Percentiles rank a stretch among this genome's conserved stretches.
phyloP scores from a whole-genome alignment of 2,113 vertebrate species.

The Pipa parva region DNA sequence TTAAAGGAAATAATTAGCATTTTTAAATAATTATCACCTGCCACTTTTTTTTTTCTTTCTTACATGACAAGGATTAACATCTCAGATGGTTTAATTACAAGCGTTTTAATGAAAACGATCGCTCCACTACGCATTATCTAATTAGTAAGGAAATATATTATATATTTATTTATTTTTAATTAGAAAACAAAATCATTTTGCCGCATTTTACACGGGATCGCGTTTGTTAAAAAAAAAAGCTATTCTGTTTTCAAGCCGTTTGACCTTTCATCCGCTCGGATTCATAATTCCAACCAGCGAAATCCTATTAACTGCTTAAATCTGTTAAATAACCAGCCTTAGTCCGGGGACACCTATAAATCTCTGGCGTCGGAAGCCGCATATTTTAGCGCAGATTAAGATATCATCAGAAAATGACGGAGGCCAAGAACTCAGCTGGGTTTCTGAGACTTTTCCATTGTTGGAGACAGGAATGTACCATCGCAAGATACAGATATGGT shows the following conservation, averaged over 20 bases:
- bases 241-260: not conserved
- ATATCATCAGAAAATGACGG: not conserved
- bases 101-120: too few species aligned
- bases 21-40: too few species aligned
- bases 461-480: too few species aligned
- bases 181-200: not conserved
- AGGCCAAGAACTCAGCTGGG: not conserved
- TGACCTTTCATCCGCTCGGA: not conserved
- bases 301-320: constrained; percentile 24
- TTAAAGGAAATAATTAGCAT: too few species aligned
- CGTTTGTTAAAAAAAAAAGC: not conserved
- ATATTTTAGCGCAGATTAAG: not conserved
- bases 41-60: too few species aligned
- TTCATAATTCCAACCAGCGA: not conserved
- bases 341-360: not conserved
- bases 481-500: too few species aligned
- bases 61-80: too few species aligned
- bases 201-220: not conserved
- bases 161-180: too few species aligned
- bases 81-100: too few species aligned
- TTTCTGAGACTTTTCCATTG: not conserved
- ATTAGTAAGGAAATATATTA: too few species aligned
- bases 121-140: too few species aligned
- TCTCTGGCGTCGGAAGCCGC: not conserved
- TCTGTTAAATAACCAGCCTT: constrained; percentile 6